Evolutionary conservation across 2,113 vertebrate species (phyloP).

Genomic region (Suncus etruscus): DNA sequence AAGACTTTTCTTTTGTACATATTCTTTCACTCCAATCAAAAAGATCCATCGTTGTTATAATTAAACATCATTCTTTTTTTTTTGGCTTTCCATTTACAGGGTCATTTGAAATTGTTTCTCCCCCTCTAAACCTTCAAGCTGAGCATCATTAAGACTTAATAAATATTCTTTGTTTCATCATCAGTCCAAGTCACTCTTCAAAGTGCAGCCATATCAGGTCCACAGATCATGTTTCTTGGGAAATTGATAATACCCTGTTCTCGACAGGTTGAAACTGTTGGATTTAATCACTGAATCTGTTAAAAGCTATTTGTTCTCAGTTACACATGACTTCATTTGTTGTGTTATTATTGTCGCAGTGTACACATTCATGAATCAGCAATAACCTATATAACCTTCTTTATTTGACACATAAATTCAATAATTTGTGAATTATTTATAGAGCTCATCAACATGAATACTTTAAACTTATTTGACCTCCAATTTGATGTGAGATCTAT

Average conservation of each 20-base stretch:
- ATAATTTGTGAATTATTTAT: constrained; percentile 21
- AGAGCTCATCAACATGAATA: neutral
- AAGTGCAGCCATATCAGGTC: constrained; percentile 14
- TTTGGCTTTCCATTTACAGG: constrained; percentile 33
- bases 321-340: constrained; percentile 24
- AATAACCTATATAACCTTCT: neutral
- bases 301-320: neutral
- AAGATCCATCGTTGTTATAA: constrained; percentile 10
- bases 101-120: constrained; percentile 45
- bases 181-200: constrained; percentile 23
- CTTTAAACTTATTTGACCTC: constrained; percentile 1
- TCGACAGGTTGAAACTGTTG: neutral
- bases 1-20: neutral
- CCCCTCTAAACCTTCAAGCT: neutral
- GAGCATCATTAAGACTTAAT: constrained; percentile 57
- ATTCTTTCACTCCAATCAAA: neutral
- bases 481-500: neutral
- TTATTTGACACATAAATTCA: neutral
- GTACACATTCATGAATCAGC: neutral
- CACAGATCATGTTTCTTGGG: neutral
- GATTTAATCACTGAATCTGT: neutral
- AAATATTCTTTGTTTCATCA: constrained; percentile 59
- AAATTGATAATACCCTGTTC: neutral
- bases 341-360: neutral
- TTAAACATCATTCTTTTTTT: constrained; percentile 49